Base-by-base conservation (phyloP, 2,797 vertebrate species). In the Crossoptilon crossoptilon region DNA sequence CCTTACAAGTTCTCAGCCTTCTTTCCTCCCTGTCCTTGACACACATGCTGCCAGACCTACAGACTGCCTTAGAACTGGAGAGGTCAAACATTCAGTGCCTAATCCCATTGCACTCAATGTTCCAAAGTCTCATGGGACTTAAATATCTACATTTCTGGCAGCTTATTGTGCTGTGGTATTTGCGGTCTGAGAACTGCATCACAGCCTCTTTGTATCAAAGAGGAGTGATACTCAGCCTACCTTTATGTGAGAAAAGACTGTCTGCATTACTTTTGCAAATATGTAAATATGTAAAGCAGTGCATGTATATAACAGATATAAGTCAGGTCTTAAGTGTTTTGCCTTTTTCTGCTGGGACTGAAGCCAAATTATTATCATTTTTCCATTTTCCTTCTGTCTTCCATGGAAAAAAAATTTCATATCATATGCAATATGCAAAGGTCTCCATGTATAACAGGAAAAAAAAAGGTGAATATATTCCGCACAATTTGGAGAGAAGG, bases 111-210 rank as follows among this genome's bases (percentile, higher is more conserved):
- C 11, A 56, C 4, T 39, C 35, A 43, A 11, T 8, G 55, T 79
- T 70, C n/a, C 46, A 21, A 84, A 72, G 41, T 41, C 22, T 59
- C 23, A 66, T 3, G 24, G 31, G n/a, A 75, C 10, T 6, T 66
- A 24, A 12, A 64, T 79, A 63, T 7, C 6, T 53, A 24, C 11
- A 9, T 73, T 87, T 88, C 35, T 68, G 55, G 8, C 12, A 67
- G 12, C 1, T 4, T 73, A 68, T 60, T 70, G 7, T 71, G 23
- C 14, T 26, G 41, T 31, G 8, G 10, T 51, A 44, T 6, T 14
- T 14, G 17, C 18, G 4, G 9, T 17, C 14, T 6, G n/a, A 87
- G 10, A 0, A 1, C 33, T 46, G 16, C 79, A 8, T 68, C 31
- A 31, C 10, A 63, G 8, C 9, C 68, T 75, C 18, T 5, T 11